phyloP scores from a whole-genome alignment of 2,797 vertebrate species.

The Octomys mimax region DNA sequence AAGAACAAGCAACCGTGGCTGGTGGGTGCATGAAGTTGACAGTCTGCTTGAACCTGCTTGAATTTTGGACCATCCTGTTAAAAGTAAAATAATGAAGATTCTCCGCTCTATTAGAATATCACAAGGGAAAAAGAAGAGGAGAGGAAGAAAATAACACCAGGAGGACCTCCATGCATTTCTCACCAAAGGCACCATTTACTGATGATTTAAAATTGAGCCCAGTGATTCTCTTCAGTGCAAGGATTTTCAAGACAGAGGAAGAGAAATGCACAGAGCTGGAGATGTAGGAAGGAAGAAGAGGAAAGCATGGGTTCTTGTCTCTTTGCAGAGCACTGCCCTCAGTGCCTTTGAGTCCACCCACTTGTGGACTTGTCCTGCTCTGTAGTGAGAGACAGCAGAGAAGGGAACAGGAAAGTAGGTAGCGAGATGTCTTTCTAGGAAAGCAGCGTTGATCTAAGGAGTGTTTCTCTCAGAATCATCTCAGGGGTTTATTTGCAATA shows the following conservation, averaged over 20 bases:
- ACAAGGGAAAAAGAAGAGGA: neutral
- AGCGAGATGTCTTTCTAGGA: neutral
- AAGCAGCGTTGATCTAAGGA: neutral
- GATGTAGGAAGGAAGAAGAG: neutral
- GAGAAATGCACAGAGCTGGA: neutral
- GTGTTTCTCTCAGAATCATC: neutral
- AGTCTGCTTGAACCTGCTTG: neutral
- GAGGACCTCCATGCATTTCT: neutral
- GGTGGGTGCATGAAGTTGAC: neutral
- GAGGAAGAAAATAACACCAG: neutral
- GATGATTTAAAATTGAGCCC: neutral
- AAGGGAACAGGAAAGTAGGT: neutral
- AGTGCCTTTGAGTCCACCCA: neutral
- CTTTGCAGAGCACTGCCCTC: too few relatives aligned
- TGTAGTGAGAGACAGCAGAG: neutral
- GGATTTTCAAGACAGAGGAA: neutral
- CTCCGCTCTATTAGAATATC: neutral
- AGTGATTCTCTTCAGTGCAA: constrained; percentile 1
- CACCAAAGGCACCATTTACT: neutral
- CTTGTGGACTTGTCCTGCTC: too few relatives aligned
- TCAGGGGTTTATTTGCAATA: neutral
- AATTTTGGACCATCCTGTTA: neutral
- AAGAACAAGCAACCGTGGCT: neutral
- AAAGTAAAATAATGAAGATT: neutral
- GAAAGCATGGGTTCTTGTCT: neutral